These are phyloP conservation scores for Drosophila tani DNA, from an alignment of 1,140 invertebrate species.

Conservation along the genomic window DNA sequence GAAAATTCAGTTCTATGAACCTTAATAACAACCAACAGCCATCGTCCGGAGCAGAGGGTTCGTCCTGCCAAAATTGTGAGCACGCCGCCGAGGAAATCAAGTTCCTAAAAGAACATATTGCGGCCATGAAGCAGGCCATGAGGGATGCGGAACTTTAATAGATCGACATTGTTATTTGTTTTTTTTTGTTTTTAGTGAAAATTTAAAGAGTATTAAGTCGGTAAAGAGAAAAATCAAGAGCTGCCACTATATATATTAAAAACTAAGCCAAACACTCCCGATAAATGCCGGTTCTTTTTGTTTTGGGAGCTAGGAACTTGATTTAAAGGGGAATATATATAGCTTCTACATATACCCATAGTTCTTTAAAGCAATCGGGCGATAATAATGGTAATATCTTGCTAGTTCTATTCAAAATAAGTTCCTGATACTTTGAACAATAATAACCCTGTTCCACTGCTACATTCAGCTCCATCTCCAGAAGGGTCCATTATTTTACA, in stretches of 20 bases:
- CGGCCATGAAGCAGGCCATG: constrained; percentile 9
- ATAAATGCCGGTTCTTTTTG: background rate
- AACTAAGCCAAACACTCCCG: background rate
- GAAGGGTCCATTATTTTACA: too few relatives aligned
- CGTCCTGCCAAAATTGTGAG: constrained; percentile 27
- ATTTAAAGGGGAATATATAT: too few relatives aligned
- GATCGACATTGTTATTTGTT: background rate
- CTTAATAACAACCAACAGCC: too few relatives aligned
- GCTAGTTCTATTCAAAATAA: too few relatives aligned
- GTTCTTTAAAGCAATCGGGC: too few relatives aligned
- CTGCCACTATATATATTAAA: constrained; percentile 6
- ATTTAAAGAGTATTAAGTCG: background rate
- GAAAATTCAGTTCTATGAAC: background rate
- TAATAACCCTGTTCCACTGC: too few relatives aligned
- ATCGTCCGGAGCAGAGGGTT: too few relatives aligned
- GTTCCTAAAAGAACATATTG: constrained; percentile 20
- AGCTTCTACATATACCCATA: too few relatives aligned
- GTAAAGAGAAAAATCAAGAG: background rate
- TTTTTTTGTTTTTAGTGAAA: background rate
- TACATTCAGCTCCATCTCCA: too few relatives aligned
- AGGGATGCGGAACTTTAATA: background rate
- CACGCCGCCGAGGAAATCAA: constrained; percentile 10
- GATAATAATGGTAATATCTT: too few relatives aligned
- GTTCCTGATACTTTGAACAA: too few relatives aligned
- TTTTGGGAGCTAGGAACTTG: background rate